Conservation (phyloP, 2,797 vertebrate species). For the Furcifer pardalis region DNA sequence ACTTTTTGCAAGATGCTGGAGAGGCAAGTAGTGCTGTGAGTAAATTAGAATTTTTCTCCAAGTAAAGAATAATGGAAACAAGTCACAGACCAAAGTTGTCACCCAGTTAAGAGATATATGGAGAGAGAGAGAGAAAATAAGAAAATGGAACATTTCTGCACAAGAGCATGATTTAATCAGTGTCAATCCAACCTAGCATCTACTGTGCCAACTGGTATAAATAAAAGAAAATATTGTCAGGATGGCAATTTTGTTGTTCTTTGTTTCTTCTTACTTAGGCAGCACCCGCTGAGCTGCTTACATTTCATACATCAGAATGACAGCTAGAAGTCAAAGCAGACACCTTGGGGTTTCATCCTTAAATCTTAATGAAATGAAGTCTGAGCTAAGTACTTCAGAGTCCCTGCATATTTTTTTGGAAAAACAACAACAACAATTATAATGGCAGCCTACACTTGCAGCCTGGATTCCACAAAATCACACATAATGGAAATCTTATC, state of each 20-base stretch:
- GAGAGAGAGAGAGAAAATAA: constrained; percentile 15
- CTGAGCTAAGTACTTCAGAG: constrained; percentile 38
- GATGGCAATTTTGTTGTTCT: constrained; percentile 42
- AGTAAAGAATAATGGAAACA: constrained; percentile 47
- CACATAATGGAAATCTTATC: constrained; percentile 3
- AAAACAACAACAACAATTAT: not conserved
- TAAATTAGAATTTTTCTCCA: constrained; percentile 40
- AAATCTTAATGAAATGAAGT: constrained; percentile 42
- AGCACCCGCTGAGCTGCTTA: constrained; percentile 18
- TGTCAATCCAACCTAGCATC: constrained; percentile 29
- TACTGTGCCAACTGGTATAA: constrained; percentile 39
- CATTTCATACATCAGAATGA: constrained; percentile 52
- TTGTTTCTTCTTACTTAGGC: constrained; percentile 53
- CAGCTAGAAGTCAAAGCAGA: constrained; percentile 49
- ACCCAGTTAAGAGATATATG: not conserved
- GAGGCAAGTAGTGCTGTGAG: constrained; percentile 22
- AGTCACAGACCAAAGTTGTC: constrained; percentile 43
- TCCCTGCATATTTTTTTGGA: not conserved
- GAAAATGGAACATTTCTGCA: constrained; percentile 49
- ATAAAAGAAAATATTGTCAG: constrained; percentile 43
- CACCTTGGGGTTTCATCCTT: constrained; percentile 39
- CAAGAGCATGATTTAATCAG: constrained; percentile 50
- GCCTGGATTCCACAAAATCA: constrained; percentile 26
- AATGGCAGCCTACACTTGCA: constrained; percentile 27
- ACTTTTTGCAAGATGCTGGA: constrained; percentile 29